Percentiles rank a stretch among this genome's conserved stretches.
Evolutionary conservation across 2,797 vertebrate species (phyloP).

Genomic region (Clarias fuscus): DNA sequence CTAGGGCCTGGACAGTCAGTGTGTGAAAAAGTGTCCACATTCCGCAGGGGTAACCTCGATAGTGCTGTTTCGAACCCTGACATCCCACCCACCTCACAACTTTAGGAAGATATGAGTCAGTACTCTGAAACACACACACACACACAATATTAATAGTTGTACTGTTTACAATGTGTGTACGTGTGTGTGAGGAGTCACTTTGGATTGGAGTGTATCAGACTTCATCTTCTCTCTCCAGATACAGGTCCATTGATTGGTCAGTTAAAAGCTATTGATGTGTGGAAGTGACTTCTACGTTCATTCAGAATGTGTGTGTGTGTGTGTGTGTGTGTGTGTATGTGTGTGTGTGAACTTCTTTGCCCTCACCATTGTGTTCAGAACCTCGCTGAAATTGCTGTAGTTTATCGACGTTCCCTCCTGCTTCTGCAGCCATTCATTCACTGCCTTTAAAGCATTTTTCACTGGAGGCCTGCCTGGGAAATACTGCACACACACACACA

Average conservation of each 20-base stretch:
- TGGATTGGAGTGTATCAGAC: background rate
- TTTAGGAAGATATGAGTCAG: slow-evolving; percentile 71
- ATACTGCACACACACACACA: slow-evolving; percentile 42
- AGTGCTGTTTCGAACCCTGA: slow-evolving; percentile 81
- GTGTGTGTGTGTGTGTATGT: background rate
- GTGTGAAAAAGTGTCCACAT: slow-evolving; percentile 92
- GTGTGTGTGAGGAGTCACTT: background rate
- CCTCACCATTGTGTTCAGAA: background rate
- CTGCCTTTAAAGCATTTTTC: slow-evolving; percentile 30
- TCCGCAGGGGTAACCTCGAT: slow-evolving; percentile 88
- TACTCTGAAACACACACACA: slow-evolving; percentile 63
- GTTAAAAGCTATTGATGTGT: no score
- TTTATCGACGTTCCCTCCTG: background rate
- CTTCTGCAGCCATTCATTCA: slow-evolving; percentile 64
- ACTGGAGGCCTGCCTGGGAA: slow-evolving; percentile 50
- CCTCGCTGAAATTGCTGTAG: background rate
- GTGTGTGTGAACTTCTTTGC: background rate
- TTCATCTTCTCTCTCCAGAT: no score
- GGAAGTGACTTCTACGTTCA: no score
- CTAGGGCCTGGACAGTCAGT: slow-evolving; percentile 80
- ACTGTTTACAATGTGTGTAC: background rate
- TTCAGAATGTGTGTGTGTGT: no score
- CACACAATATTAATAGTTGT: background rate
- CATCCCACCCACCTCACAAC: slow-evolving; percentile 85
- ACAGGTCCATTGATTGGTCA: no score